Evolutionary conservation across 2,888 invertebrate genomes (phyloP).

Genomic region (Seira musarum): DNA sequence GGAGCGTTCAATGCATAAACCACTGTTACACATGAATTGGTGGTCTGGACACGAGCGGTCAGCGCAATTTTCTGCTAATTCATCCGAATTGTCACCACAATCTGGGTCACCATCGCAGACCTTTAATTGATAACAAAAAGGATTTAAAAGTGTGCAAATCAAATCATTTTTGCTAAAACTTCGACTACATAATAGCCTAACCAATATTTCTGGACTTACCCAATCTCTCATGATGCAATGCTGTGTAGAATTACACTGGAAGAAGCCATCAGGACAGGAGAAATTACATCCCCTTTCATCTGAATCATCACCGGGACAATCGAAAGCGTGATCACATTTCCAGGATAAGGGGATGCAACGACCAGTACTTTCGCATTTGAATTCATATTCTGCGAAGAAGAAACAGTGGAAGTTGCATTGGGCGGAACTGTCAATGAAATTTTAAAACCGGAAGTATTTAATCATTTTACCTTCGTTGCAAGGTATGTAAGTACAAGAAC

Average conservation of each 20-base stretch:
- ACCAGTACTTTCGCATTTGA: constrained; percentile 71
- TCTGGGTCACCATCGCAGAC: constrained; percentile 76
- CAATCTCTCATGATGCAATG: constrained; percentile 56
- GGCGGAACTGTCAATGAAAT: not conserved
- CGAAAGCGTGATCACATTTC: constrained; percentile 72
- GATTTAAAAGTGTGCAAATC: constrained; percentile 8
- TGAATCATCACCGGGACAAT: constrained; percentile 70
- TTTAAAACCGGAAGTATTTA: not conserved
- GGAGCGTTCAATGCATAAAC: constrained; percentile 72
- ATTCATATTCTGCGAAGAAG: constrained; percentile 67
- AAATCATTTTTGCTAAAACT: constrained; percentile 22
- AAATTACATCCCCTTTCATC: constrained; percentile 73
- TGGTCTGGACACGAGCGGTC: constrained; percentile 72
- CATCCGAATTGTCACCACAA: constrained; percentile 74
- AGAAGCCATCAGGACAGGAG: constrained; percentile 56
- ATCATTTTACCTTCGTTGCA: constrained; percentile 57
- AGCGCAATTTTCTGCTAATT: constrained; percentile 73
- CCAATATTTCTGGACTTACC: constrained; percentile 44
- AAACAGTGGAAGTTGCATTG: not conserved
- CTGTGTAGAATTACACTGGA: constrained; percentile 45
- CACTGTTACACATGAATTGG: constrained; percentile 77
- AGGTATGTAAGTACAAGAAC: constrained; percentile 43
- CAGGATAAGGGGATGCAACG: constrained; percentile 72
- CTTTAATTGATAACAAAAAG: too few species aligned
- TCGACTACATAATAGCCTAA: constrained; percentile 32